phyloP scores from a whole-genome alignment of 2,113 vertebrate species.

The Typhlomys cinereus region DNA sequence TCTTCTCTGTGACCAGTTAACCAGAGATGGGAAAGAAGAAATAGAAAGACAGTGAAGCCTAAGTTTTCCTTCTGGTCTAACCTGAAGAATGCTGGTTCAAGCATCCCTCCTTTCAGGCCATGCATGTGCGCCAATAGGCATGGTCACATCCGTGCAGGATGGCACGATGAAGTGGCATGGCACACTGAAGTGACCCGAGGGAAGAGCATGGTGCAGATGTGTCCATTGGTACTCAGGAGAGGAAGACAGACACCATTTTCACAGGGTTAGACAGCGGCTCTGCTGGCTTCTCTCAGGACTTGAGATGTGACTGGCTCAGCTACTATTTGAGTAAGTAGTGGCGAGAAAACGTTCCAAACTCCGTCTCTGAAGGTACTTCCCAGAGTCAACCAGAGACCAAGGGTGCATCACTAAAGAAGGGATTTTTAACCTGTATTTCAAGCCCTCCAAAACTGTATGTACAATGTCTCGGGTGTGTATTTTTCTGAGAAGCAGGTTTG shows the following conservation, averaged over 20 bases:
- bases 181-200: not conserved
- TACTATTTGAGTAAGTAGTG: not conserved
- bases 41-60: not conserved
- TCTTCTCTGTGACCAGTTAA: not conserved
- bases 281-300: not conserved
- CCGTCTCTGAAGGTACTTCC: not conserved
- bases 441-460: not conserved
- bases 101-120: not conserved
- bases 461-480: not conserved
- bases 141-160: not conserved
- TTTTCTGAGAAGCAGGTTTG: not conserved
- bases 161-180: not conserved
- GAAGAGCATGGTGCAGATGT: not conserved
- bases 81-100: not conserved
- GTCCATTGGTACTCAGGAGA: not conserved
- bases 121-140: not conserved
- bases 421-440: not conserved
- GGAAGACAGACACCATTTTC: not conserved
- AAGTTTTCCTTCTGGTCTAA: not conserved
- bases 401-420: not conserved
- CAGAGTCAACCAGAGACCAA: not conserved
- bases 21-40: constrained; percentile 21
- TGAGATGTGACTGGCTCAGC: not conserved
- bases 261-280: not conserved
- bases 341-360: not conserved